A percentile compares a stretch with the other conserved stretches of the same genome.
phyloP scores from a whole-genome alignment of 1,140 invertebrate species.

The Atta texana region DNA sequence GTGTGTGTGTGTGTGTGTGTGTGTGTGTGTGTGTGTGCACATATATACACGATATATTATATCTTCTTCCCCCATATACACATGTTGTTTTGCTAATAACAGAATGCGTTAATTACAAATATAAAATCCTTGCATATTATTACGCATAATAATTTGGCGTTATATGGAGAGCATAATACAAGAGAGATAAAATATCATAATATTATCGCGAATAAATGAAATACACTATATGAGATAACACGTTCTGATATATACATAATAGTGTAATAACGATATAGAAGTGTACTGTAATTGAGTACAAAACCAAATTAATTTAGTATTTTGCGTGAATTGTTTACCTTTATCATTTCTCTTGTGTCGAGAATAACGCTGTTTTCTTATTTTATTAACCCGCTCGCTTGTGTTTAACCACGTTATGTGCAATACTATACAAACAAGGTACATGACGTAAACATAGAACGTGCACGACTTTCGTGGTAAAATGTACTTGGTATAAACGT shows the following conservation, averaged over 20 bases:
- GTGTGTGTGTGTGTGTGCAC: neutral
- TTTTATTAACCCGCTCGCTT: constrained; percentile 37
- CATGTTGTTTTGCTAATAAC: neutral
- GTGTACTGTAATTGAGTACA: neutral
- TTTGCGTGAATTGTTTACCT: constrained; percentile 3
- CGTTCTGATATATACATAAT: neutral
- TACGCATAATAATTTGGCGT: constrained; percentile 15
- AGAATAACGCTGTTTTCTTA: constrained; percentile 51
- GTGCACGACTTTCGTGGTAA: neutral
- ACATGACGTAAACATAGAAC: neutral
- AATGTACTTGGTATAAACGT: constrained; percentile 8
- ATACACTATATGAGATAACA: neutral
- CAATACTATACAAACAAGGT: constrained; percentile 36
- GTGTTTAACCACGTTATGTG: constrained; percentile 24
- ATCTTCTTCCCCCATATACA: neutral
- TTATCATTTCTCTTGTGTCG: constrained; percentile 16
- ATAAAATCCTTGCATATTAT: constrained; percentile 13
- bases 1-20: too few species aligned
- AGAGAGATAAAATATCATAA: constrained; percentile 25
- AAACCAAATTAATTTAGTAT: constrained; percentile 11
- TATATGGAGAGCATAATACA: neutral
- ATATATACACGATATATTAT: constrained; percentile 5
- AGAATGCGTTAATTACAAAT: constrained; percentile 31
- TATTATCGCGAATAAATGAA: constrained; percentile 21
- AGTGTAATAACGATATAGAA: neutral